Evolutionary conservation across 1,140 invertebrate species (phyloP), one percentile per base, ranked within the genome.

Genomic region (Delia radicum): DNA sequence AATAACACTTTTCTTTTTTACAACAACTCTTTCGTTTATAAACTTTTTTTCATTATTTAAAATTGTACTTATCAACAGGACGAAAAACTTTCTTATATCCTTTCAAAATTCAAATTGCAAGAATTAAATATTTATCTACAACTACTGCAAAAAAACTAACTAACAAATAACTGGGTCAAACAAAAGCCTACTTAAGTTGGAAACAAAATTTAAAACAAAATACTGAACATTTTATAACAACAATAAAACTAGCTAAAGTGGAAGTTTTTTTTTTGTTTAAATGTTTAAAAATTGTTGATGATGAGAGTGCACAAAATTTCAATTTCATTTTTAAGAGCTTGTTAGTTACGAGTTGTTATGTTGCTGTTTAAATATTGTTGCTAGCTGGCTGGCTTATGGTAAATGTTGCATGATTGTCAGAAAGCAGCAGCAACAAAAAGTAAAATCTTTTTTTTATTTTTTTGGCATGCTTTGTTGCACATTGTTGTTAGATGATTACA

Each of bases 91-190:
- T n/a, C n/a, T n/a, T n/a, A n/a, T n/a, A n/a, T n/a, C n/a, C n/a
- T n/a, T n/a, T n/a, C n/a, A n/a, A n/a, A n/a, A n/a, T n/a, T n/a
- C n/a, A n/a, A n/a, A n/a, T n/a, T n/a, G n/a, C n/a, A n/a, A n/a
- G n/a, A n/a, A n/a, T n/a, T n/a, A n/a, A n/a, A n/a, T n/a, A n/a
- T n/a, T n/a, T n/a, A n/a, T n/a, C n/a, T n/a, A n/a, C n/a, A n/a
- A n/a, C n/a, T n/a, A n/a, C n/a, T n/a, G n/a, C n/a, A n/a, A n/a
- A n/a, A n/a, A n/a, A n/a, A n/a, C n/a, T n/a, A n/a, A n/a, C n/a
- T n/a, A n/a, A n/a, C n/a, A 42, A 42, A 33, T 31, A 33, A 69
- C 65, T 69, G 29, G 65, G 65, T 69, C 65, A 69, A 69, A 69
- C 29, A 8, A 69, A 55, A 37, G 29, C 3, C 65, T 33, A 33